Base-by-base conservation (phyloP, 1,140 invertebrate genomes). In the Neuroterus valhalla region DNA sequence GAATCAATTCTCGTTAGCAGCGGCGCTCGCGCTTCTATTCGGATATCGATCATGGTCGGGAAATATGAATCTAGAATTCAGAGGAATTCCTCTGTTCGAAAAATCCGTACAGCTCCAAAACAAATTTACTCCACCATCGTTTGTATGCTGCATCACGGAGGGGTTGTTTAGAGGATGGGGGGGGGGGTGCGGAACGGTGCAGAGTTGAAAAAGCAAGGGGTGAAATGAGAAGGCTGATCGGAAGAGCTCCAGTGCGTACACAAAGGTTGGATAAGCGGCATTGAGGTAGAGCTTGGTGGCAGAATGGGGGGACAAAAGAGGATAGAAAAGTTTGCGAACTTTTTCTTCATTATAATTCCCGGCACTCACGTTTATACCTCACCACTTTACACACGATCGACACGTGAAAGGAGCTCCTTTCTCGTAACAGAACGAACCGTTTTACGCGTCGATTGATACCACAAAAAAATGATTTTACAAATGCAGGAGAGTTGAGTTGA, bases 81-180 rank as follows among this genome's bases (percentile, higher is more conserved):
- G 11, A 23, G 52, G 52, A 10, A 12, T 55, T 55, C 52, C 21
- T 55, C 26, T 55, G 52, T 55, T 55, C 21, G 21, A 55, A 55
- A 55, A 55, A 26, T 55, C 52, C 52, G 52, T 55, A 11, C 52
- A 55, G 52, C 21, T 11, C 52, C 52, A 55, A 55, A 26, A 21
- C 23, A 31, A 55, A 55, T 55, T 55, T 55, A 55, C 52, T 55
- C 26, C 52, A 55, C 52, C 52, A 26, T 26, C 52, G 52, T 55
- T 26, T 55, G 52, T 55, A 26, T 55, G 52, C 52, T 55, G 52
- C 52, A 31, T 55, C 52, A 55, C 23, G 52, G 15, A 55, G 46
- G 17, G 46, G n/a, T 48, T 15, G 3, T 3, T n/a, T 48, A 2
- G 46, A 0, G 46, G 15, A 45, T 45, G 48, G 15, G 52, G 52